A percentile compares a stretch with the other conserved stretches of the same genome.
These are phyloP conservation scores for Parambassis ranga DNA, from an alignment of 2,797 vertebrate species.

Conservation along the genomic window DNA sequence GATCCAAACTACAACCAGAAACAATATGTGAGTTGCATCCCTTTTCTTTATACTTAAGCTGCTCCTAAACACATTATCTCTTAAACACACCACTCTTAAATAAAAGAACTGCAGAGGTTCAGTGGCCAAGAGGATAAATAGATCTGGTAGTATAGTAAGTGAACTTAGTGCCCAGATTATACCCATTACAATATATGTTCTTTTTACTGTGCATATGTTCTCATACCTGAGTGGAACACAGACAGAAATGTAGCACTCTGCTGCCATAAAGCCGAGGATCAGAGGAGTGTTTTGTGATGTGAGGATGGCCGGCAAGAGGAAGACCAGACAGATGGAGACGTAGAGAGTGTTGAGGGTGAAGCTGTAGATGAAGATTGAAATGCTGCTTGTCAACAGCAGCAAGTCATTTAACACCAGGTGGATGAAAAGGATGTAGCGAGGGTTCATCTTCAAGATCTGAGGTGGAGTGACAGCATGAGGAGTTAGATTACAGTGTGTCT, in stretches of 20 bases:
- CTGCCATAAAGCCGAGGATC: constrained; percentile 71
- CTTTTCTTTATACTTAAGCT: constrained; percentile 15
- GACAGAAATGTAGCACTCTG: constrained; percentile 73
- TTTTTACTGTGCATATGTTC: constrained; percentile 58
- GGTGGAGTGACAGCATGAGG: too few species aligned
- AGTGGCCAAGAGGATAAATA: constrained; percentile 42
- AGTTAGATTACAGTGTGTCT: too few species aligned
- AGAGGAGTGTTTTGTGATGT: constrained; percentile 67
- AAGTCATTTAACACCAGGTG: constrained; percentile 77
- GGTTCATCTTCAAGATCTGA: constrained; percentile 58
- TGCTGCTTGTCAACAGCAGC: constrained; percentile 63
- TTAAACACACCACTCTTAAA: constrained; percentile 29
- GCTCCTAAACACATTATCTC: constrained; percentile 39
- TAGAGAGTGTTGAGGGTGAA: constrained; percentile 51
- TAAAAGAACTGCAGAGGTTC: constrained; percentile 18
- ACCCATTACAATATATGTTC: constrained; percentile 57
- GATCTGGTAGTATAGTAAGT: constrained; percentile 44
- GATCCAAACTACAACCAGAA: constrained; percentile 62
- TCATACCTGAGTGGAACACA: constrained; percentile 65
- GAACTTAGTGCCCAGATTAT: constrained; percentile 62
- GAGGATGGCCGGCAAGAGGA: constrained; percentile 39
- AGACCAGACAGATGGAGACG: constrained; percentile 52
- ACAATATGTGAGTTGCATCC: constrained; percentile 38
- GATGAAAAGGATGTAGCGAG: constrained; percentile 76
- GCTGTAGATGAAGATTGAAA: constrained; percentile 51